phyloP scores from a whole-genome alignment of 2,113 vertebrate genomes.

The Vimba vimba region DNA sequence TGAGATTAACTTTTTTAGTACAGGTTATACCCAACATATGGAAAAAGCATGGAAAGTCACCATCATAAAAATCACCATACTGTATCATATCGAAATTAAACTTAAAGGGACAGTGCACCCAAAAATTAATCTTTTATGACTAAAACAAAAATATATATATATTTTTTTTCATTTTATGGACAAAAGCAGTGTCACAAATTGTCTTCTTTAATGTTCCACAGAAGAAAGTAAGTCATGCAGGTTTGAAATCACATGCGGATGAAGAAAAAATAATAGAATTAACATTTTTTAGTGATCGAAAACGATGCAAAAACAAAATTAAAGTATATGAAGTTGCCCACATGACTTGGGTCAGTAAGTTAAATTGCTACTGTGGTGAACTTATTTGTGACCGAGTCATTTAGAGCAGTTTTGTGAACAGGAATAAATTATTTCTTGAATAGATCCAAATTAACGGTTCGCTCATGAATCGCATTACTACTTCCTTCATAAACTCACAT shows the following conservation, averaged over 20 bases:
- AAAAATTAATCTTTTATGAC: no score
- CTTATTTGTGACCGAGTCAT: neutral
- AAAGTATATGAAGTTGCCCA: neutral
- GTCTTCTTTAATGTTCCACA: neutral
- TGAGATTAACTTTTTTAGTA: neutral
- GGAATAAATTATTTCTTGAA: neutral
- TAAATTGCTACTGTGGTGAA: neutral
- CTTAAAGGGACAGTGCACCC: neutral
- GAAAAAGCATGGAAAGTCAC: slow-evolving; percentile 24
- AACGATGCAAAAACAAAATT: neutral
- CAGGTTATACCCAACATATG: neutral
- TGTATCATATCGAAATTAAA: neutral
- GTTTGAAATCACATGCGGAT: neutral
- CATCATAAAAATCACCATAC: neutral
- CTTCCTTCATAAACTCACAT: neutral
- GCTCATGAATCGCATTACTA: neutral
- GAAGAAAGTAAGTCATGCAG: neutral
- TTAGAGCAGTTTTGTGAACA: neutral
- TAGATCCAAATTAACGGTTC: neutral
- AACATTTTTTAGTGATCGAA: neutral
- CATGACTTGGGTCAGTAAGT: neutral
- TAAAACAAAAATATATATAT: neutral
- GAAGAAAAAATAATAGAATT: neutral
- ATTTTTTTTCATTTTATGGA: neutral
- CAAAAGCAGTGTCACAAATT: neutral